phyloP scores from a whole-genome alignment of 2,888 invertebrate species.

The Ctenicera cuprea region DNA sequence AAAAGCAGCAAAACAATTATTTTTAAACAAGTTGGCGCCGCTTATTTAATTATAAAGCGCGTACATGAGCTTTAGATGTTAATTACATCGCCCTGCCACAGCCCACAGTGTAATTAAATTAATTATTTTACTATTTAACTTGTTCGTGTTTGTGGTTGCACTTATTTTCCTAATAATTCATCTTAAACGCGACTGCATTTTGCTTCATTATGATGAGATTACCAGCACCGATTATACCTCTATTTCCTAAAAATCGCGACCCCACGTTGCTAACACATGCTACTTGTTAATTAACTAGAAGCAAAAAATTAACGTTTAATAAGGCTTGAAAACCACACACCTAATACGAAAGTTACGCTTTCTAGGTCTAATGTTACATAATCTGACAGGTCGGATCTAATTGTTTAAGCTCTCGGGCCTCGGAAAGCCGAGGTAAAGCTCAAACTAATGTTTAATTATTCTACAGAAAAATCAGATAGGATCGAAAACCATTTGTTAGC shows the following conservation, averaged over 20 bases:
- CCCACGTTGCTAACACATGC: conserved; percentile 11
- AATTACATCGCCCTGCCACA: conserved; percentile 22
- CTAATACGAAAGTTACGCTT: conserved; percentile 16
- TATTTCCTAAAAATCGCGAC: conserved; percentile 20
- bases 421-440: conserved; percentile 8
- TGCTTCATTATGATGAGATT: conserved; percentile 26
- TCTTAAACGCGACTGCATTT: conserved; percentile 5
- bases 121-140: conserved; percentile 34
- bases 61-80: conserved; percentile 35
- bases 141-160: not conserved
- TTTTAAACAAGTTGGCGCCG: conserved; percentile 28
- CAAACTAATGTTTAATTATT: conserved; percentile 39
- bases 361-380: conserved; percentile 25
- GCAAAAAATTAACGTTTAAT: conserved; percentile 1
- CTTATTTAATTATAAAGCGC: conserved; percentile 37
- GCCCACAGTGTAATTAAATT: conserved; percentile 29
- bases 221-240: conserved; percentile 19
- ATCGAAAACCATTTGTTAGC: conserved; percentile 34
- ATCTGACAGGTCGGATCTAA: conserved; percentile 39
- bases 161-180: conserved; percentile 23
- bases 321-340: conserved; percentile 5
- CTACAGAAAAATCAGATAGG: conserved; percentile 18
- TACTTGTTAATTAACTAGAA: not conserved
- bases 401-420: conserved; percentile 25
- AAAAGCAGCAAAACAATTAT: conserved; percentile 14